phyloP scores from a whole-genome alignment of 1,140 invertebrate genomes.

The Choristoneura fumiferana region DNA sequence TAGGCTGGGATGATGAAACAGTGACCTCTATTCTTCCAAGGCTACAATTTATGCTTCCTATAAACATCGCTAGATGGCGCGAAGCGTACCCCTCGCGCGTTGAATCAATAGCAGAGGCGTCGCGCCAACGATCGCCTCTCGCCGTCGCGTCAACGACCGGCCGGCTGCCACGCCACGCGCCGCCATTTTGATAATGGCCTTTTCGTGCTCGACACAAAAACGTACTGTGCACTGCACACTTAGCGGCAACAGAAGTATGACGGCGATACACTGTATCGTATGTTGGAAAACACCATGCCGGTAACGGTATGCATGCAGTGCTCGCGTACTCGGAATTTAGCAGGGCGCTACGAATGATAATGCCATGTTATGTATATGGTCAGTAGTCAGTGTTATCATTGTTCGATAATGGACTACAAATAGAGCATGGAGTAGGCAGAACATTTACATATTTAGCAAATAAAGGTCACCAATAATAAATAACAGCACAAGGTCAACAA shows the following conservation, averaged over 20 bases:
- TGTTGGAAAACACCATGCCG: slow-evolving; percentile 3
- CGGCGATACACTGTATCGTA: not conserved
- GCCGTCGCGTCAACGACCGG: slow-evolving; percentile 80
- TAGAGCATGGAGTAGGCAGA: not conserved
- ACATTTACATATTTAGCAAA: no score
- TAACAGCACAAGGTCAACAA: not conserved
- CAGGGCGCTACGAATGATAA: slow-evolving; percentile 10
- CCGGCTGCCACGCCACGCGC: slow-evolving; percentile 27
- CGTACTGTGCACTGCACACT: slow-evolving; percentile 25
- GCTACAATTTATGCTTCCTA: slow-evolving; percentile 2
- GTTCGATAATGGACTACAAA: slow-evolving; percentile 3
- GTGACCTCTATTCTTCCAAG: slow-evolving; percentile 41
- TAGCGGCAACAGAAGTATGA: slow-evolving; percentile 1
- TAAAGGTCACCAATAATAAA: no score
- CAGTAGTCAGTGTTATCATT: slow-evolving; percentile 16
- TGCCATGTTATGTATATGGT: not conserved
- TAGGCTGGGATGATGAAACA: no score
- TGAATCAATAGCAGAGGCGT: slow-evolving; percentile 43
- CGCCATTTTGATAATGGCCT: slow-evolving; percentile 74
- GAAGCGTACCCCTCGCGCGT: slow-evolving; percentile 19
- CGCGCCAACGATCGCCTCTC: slow-evolving; percentile 77
- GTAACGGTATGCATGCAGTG: slow-evolving; percentile 9
- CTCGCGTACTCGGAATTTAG: not conserved
- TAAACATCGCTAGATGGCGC: slow-evolving; percentile 40
- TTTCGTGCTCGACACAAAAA: slow-evolving; percentile 37